A percentile compares a stretch with the other conserved stretches of the same genome.
Conservation (phyloP, 2,888 invertebrate genomes). For the Eretmocerus hayati region DNA sequence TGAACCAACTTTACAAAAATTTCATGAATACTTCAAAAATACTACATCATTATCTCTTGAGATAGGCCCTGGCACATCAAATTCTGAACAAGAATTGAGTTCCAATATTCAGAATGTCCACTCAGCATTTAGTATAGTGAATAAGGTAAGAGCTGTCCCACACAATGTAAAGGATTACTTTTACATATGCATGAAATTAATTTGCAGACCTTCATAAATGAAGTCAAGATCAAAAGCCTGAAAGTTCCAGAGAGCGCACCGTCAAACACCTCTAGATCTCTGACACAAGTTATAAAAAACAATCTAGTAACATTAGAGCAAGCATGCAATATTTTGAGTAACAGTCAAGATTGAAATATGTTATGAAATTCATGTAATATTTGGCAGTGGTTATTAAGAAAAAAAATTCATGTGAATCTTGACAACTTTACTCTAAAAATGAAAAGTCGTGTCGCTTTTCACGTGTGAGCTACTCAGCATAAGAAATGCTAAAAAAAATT, state of each 20-base stretch:
- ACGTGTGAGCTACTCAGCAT: too few species aligned
- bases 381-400: too few species aligned
- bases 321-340: constrained; percentile 16
- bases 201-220: constrained; percentile 27
- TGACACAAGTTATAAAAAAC: constrained; percentile 28
- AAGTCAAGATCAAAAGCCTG: constrained; percentile 23
- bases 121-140: constrained; percentile 25
- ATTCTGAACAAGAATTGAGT: constrained; percentile 21
- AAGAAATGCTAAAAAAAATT: too few species aligned
- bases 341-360: constrained; percentile 6
- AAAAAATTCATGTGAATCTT: too few species aligned
- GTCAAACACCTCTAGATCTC: constrained; percentile 19
- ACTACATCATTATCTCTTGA: constrained; percentile 16
- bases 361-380: too few species aligned
- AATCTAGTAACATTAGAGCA: constrained; percentile 28
- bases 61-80: not conserved
- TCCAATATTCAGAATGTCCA: constrained; percentile 24
- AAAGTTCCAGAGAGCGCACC: constrained; percentile 20
- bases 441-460: too few species aligned
- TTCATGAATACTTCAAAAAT: constrained; percentile 27
- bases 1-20: constrained; percentile 22
- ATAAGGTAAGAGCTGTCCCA: constrained; percentile 26
- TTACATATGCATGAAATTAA: too few species aligned
- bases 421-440: too few species aligned
- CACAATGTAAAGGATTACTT: not conserved